phyloP scores from a whole-genome alignment of 2,113 vertebrate species.

The Rhabdornis inornatus region DNA sequence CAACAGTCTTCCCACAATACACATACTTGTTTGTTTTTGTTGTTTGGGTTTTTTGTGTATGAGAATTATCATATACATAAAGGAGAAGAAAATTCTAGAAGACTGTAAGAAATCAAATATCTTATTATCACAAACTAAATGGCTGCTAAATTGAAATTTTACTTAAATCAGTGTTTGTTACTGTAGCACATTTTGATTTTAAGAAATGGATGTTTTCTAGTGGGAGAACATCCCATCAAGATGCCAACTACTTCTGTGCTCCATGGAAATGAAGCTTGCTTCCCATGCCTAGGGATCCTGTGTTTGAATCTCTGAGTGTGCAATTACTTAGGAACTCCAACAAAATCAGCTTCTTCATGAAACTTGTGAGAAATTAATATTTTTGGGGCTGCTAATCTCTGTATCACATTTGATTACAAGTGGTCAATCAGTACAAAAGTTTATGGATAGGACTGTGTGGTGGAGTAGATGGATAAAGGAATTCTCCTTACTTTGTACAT shows the following conservation, averaged over 20 bases:
- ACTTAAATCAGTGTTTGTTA: neutral
- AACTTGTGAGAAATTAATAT: neutral
- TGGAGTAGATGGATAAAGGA: neutral
- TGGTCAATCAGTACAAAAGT: neutral
- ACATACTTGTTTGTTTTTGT: neutral
- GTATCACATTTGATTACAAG: neutral
- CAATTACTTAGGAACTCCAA: neutral
- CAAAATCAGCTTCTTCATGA: neutral
- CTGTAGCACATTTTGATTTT: neutral
- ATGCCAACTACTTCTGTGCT: neutral
- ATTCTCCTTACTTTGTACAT: neutral
- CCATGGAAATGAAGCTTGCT: neutral
- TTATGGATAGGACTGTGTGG: neutral
- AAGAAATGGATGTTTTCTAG: conserved; percentile 1
- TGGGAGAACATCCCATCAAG: conserved; percentile 6
- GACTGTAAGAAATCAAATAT: neutral
- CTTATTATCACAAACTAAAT: neutral
- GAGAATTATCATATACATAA: neutral
- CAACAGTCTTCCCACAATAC: neutral
- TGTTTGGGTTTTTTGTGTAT: neutral
- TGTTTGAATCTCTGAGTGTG: neutral
- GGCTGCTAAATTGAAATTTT: neutral
- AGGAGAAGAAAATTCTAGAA: neutral
- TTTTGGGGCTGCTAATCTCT: neutral
- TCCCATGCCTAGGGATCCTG: neutral